Evolutionary conservation across 2,113 vertebrate species (phyloP).

Genomic region (Oreocharis arfaki): DNA sequence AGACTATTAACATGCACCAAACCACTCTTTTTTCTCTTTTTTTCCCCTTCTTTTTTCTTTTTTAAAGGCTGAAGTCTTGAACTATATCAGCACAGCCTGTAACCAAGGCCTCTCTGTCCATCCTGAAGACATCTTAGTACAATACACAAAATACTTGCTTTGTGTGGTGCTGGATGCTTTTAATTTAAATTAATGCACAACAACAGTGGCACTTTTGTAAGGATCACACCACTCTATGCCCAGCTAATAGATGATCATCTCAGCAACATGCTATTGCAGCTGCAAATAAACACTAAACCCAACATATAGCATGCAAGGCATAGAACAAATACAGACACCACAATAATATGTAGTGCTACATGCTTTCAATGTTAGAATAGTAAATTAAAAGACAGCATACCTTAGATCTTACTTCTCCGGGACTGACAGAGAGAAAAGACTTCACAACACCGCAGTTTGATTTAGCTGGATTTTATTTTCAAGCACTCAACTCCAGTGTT

Average conservation of each 20-base stretch:
- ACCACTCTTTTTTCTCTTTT: neutral
- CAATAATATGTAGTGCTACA: neutral
- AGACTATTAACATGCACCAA: neutral
- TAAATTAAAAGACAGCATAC: neutral
- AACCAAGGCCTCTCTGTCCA: conserved; percentile 6
- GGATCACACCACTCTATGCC: neutral
- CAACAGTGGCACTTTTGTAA: conserved; percentile 48
- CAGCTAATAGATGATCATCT: neutral
- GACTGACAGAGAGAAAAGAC: neutral
- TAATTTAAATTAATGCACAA: conserved; percentile 1
- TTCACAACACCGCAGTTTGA: neutral
- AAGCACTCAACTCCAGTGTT: neutral
- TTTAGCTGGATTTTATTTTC: neutral
- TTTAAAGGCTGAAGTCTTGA: neutral
- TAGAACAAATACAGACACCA: neutral
- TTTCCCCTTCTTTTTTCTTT: neutral
- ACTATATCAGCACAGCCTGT: neutral
- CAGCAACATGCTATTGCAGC: neutral
- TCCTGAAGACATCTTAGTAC: conserved; percentile 29
- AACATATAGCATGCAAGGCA: neutral
- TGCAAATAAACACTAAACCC: neutral
- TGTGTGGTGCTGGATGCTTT: conserved; percentile 14
- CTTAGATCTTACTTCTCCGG: neutral
- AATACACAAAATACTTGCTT: conserved; percentile 49
- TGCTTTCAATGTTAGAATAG: neutral